Conservation (phyloP, 2,113 vertebrate species). For the Andinoacara biseriatus region DNA sequence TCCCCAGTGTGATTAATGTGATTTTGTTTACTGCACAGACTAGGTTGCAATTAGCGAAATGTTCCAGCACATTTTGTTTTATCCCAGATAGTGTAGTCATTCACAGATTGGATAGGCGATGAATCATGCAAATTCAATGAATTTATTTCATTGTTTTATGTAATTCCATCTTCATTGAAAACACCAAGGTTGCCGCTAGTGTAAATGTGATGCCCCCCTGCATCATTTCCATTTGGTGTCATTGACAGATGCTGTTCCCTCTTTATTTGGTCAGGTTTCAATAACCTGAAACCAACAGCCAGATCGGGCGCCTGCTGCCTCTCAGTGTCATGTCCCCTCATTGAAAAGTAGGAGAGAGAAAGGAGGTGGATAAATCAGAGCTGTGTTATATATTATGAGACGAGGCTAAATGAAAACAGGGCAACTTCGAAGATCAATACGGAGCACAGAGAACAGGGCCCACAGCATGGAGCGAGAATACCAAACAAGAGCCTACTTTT, state of each 20-base stretch:
- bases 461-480: conserved; percentile 65
- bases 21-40: conserved; percentile 59
- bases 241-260: conserved; percentile 66
- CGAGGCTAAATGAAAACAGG: conserved; percentile 75
- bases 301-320: conserved; percentile 64
- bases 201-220: background rate
- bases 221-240: conserved; percentile 66
- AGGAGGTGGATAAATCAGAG: conserved; percentile 61
- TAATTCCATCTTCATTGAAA: conserved; percentile 27
- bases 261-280: conserved; percentile 74
- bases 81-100: conserved; percentile 50
- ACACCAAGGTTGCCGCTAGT: conserved; percentile 19
- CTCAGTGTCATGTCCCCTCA: conserved; percentile 62
- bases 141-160: conserved; percentile 51
- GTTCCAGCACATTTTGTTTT: conserved; percentile 62
- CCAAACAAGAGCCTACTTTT: conserved; percentile 45
- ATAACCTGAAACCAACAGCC: conserved; percentile 71
- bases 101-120: conserved; percentile 56
- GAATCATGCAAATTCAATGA: conserved; percentile 60
- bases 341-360: conserved; percentile 50
- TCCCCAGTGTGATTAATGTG: conserved; percentile 44
- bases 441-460: conserved; percentile 53
- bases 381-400: conserved; percentile 76
- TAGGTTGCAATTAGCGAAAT: conserved; percentile 57
- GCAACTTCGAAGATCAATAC: conserved; percentile 73